phyloP scores from a whole-genome alignment of 2,888 invertebrate genomes.

The Drosophila colorata region DNA sequence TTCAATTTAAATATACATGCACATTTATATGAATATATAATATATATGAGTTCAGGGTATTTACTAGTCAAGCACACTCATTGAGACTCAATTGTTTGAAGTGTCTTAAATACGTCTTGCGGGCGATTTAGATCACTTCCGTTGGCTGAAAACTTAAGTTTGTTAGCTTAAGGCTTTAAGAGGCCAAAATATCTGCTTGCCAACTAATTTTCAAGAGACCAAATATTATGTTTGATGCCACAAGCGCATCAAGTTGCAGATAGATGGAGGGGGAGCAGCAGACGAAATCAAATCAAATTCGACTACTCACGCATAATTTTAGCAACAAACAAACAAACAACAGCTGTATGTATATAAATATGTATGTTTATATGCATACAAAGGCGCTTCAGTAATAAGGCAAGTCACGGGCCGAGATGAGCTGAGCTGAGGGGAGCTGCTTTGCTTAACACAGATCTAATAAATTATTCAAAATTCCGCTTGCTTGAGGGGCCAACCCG shows the following conservation, averaged over 20 bases:
- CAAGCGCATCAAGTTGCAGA: constrained; percentile 8
- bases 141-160: constrained; percentile 14
- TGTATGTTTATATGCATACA: not conserved
- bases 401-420: constrained; percentile 30
- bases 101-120: not conserved
- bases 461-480: constrained; percentile 63
- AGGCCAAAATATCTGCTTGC: constrained; percentile 12
- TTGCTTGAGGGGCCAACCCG: constrained; percentile 19
- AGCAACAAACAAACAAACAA: constrained; percentile 36
- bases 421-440: constrained; percentile 34
- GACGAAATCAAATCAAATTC: constrained; percentile 42
- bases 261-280: not conserved
- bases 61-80: not conserved
- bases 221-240: constrained; percentile 16
- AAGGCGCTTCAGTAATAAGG: not conserved
- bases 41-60: not conserved
- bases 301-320: constrained; percentile 45
- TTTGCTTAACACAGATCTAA: constrained; percentile 42
- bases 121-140: constrained; percentile 1
- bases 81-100: not conserved
- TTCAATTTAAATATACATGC: not conserved
- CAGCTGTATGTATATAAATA: not conserved
- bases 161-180: constrained; percentile 6
- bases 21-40: too few species aligned
- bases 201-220: constrained; percentile 13